Conservation (phyloP, 1,140 invertebrate genomes). For the Neotoxoptera formosana region DNA sequence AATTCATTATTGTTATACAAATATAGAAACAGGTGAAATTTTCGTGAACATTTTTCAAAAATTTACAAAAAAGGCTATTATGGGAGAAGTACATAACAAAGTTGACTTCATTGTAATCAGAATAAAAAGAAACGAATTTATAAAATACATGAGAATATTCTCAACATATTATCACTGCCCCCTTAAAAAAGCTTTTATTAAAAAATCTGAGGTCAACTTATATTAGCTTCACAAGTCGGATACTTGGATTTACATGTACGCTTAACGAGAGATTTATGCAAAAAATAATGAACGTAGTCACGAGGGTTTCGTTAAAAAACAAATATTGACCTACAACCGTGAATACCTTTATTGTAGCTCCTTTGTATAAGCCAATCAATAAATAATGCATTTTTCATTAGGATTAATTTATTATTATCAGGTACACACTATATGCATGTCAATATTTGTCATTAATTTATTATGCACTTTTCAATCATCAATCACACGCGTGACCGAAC, state of each 20-base stretch:
- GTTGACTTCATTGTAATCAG: no score
- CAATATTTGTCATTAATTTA: slow-evolving; percentile 12
- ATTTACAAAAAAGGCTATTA: background rate
- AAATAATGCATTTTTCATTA: background rate
- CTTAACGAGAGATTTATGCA: no score
- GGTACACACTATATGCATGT: background rate
- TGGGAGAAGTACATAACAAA: no score
- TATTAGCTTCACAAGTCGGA: background rate
- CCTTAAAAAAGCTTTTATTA: background rate
- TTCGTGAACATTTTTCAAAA: background rate
- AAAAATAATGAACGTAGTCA: background rate
- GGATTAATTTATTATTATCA: slow-evolving; percentile 4
- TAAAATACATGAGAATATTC: background rate
- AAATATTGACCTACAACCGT: background rate
- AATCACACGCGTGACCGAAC: background rate
- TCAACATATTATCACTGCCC: background rate
- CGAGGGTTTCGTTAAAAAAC: background rate
- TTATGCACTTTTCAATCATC: background rate
- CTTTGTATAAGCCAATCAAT: background rate
- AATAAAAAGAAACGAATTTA: background rate
- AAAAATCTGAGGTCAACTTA: background rate
- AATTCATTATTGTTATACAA: no score
- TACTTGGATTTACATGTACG: background rate
- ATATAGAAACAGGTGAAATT: background rate
- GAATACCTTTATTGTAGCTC: background rate